Conservation (phyloP, 2,797 vertebrate genomes). For the Leptatherina wallacei region DNA sequence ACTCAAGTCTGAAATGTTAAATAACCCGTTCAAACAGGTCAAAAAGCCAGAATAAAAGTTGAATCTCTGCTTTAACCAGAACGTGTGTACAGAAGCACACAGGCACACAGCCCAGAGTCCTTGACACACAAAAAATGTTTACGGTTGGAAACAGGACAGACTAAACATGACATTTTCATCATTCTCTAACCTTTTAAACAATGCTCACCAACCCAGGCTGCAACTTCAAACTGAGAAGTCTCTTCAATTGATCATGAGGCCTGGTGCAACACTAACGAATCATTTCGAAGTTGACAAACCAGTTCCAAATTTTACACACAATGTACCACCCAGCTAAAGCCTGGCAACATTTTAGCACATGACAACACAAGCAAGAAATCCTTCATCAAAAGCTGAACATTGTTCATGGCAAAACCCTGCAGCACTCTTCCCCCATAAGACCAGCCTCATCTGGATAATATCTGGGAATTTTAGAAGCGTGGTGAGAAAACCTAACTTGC, state of each 20-base stretch:
- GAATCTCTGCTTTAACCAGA: background rate
- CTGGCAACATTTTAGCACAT: constrained; percentile 47
- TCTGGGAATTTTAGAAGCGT: constrained; percentile 43
- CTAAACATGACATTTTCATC: constrained; percentile 37
- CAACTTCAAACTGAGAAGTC: background rate
- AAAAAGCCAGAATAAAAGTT: background rate
- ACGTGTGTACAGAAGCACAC: background rate
- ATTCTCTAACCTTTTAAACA: constrained; percentile 17
- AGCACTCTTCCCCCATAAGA: constrained; percentile 51
- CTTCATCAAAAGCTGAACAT: constrained; percentile 62
- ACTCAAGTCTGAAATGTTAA: background rate
- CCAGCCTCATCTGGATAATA: constrained; percentile 63
- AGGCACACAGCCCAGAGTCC: background rate
- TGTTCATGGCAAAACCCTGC: constrained; percentile 51
- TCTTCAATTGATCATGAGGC: constrained; percentile 21
- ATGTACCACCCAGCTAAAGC: constrained; percentile 25
- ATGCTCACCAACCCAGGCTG: constrained; percentile 18
- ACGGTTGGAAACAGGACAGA: constrained; percentile 28
- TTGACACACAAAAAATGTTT: constrained; percentile 9
- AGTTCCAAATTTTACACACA: constrained; percentile 44
- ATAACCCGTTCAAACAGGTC: background rate
- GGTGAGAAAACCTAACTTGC: constrained; percentile 37
- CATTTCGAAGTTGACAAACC: constrained; percentile 30
- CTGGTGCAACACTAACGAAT: constrained; percentile 31
- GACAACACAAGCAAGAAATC: constrained; percentile 55